phyloP scores from a whole-genome alignment of 1,140 invertebrate genomes.

The Anoplophora glabripennis region DNA sequence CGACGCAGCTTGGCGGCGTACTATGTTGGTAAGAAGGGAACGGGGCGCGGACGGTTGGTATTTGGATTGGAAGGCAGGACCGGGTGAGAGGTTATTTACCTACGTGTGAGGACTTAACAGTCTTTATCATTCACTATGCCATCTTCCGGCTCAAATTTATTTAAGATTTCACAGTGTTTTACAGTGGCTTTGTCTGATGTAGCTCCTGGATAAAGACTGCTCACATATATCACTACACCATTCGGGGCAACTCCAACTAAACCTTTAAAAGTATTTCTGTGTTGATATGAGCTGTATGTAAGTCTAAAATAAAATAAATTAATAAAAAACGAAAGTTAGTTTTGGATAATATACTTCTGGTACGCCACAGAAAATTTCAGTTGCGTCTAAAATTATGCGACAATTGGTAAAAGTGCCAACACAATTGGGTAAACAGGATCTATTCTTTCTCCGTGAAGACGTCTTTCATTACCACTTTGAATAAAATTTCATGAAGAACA shows the following conservation, averaged over 20 bases:
- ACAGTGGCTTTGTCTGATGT: conserved; percentile 19
- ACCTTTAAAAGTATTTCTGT: conserved; percentile 14
- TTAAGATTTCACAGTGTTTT: conserved; percentile 13
- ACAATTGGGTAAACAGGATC: conserved; percentile 16
- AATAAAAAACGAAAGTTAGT: too few relatives aligned
- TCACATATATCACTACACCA: too few relatives aligned
- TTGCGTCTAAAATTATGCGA: conserved; percentile 25
- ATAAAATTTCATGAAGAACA: conserved; percentile 29
- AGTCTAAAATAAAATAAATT: too few relatives aligned
- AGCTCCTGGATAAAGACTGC: conserved; percentile 17
- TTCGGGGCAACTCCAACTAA: conserved; percentile 32
- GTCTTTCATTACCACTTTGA: conserved; percentile 22
- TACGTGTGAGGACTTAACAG: too few relatives aligned
- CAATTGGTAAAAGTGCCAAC: conserved; percentile 25
- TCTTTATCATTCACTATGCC: conserved; percentile 18
- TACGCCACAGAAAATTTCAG: conserved; percentile 18
- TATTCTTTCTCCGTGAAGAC: conserved; percentile 27
- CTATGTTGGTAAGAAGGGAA: too few relatives aligned
- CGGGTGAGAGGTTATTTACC: too few relatives aligned
- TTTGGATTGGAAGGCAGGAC: too few relatives aligned
- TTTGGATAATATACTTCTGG: too few relatives aligned
- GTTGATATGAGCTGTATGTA: conserved; percentile 17
- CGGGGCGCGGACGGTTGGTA: too few relatives aligned
- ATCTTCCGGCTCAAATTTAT: conserved; percentile 14
- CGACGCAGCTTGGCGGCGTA: too few relatives aligned